Evolutionary conservation across 2,888 invertebrate genomes (phyloP), one percentile per base, ranked within the genome.

Genomic region (Scaptomyza polygonia): DNA sequence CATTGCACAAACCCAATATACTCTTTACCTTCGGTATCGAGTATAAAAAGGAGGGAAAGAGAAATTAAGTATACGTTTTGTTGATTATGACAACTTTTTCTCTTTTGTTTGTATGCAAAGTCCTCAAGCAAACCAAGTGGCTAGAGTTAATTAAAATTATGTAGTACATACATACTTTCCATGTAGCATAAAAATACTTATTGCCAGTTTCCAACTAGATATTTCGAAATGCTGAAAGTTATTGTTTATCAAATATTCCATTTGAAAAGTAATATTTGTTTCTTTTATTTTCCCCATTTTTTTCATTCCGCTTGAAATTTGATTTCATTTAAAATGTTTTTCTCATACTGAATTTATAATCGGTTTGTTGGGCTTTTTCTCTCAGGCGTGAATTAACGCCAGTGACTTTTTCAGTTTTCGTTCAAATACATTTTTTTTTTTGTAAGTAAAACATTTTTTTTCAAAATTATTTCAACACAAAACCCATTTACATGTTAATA

Each of bases 291-390:
- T 21, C 5, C 5, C 4, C 25, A 3, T 5, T 14, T 11, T 42
- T 53, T 29, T 30, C 18, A 21, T 44, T 1, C 27, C 3, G 12
- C 16, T 36, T 5, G 2, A 5, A 51, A 9, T 30, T 30, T 30
- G 25, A 11, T 11, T 30, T 11, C 11, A 30, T 11, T n/a, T 34
- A 34, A 34, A 34, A n/a, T n/a, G n/a, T 42, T 0, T 30, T 12
- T 21, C 21, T n/a, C 11, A n/a, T 14, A n/a, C n/a, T 11, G 40
- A n/a, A 42, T 52, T 30, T 53, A 14, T 42, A 42, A 43, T 53
- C 11, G 43, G 14, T 7, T 16, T 32, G 11, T 21, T 30, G 18
- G 18, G 1, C 2, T 3, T 5, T 30, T 43, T 53, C n/a, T 18
- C 14, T 29, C 18, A 29, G 11, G 52, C 29, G 39, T 40, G 0